These are phyloP conservation scores for Bombus consobrinus DNA, from an alignment of 1,140 invertebrate species.

Conservation along the genomic window DNA sequence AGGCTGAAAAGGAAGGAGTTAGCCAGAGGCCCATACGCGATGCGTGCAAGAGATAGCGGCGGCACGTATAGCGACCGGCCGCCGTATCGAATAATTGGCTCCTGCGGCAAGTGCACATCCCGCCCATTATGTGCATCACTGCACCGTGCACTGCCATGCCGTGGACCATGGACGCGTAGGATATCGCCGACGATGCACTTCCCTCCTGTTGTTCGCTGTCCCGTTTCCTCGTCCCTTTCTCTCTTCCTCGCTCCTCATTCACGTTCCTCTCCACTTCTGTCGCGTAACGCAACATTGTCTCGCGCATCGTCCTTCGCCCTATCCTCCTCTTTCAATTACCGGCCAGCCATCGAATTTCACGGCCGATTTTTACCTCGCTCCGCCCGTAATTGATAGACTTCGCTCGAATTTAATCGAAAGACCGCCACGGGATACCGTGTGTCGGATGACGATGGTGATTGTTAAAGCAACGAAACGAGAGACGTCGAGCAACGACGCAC, in stretches of 20 bases:
- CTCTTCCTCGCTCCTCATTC: slow-evolving; percentile 34
- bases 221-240: not conserved
- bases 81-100: slow-evolving; percentile 83
- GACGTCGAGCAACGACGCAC: no score
- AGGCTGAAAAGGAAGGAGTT: slow-evolving; percentile 60
- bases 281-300: slow-evolving; percentile 38
- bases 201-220: slow-evolving; percentile 48
- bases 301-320: slow-evolving; percentile 22
- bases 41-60: slow-evolving; percentile 79
- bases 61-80: slow-evolving; percentile 77
- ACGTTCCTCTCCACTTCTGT: slow-evolving; percentile 27
- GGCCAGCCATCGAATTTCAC: slow-evolving; percentile 18
- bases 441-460: no score
- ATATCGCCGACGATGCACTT: slow-evolving; percentile 65
- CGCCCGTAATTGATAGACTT: slow-evolving; percentile 11
- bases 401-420: not conserved
- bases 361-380: not conserved
- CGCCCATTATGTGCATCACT: slow-evolving; percentile 81
- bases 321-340: slow-evolving; percentile 17
- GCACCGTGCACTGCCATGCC: slow-evolving; percentile 71
- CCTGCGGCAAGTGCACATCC: slow-evolving; percentile 82
- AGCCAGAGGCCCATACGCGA: slow-evolving; percentile 73
- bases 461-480: not conserved
- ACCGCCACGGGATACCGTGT: not conserved
- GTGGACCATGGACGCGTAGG: slow-evolving; percentile 50